Conservation (phyloP, 2,888 invertebrate species). For the Brassicogethes aeneus region DNA sequence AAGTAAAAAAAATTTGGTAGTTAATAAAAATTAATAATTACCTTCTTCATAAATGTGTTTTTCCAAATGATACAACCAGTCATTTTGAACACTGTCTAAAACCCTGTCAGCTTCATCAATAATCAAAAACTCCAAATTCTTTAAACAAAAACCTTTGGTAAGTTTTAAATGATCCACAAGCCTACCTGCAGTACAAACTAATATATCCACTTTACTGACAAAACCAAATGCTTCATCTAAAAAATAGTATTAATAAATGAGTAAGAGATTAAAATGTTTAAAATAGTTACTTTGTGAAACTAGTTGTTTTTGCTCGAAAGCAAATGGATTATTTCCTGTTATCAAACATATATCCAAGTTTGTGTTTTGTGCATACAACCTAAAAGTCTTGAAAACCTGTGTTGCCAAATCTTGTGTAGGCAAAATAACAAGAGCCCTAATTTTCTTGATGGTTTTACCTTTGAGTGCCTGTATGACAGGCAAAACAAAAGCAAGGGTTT, state of each 20-base stretch:
- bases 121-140: conserved; percentile 66
- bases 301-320: conserved; percentile 58
- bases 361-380: conserved; percentile 57
- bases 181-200: conserved; percentile 89
- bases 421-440: conserved; percentile 81
- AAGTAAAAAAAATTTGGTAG: too few relatives aligned
- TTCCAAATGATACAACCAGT: conserved; percentile 81
- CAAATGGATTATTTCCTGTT: conserved; percentile 54
- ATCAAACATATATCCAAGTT: conserved; percentile 61
- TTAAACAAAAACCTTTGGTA: conserved; percentile 69
- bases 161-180: conserved; percentile 84
- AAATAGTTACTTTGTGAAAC: conserved; percentile 43
- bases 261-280: conserved; percentile 1
- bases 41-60: conserved; percentile 46
- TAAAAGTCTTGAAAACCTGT: conserved; percentile 81
- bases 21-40: conserved; percentile 12
- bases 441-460: conserved; percentile 36
- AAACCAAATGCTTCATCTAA: conserved; percentile 50
- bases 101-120: conserved; percentile 97
- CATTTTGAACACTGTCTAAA: conserved; percentile 83
- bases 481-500: conserved; percentile 88
- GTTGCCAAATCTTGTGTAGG: conserved; percentile 87
- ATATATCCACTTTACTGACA: conserved; percentile 65
- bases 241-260: conserved; percentile 29
- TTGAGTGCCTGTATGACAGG: conserved; percentile 71